These are phyloP conservation scores for Chrysomela aeneicollis DNA, from an alignment of 2,888 invertebrate species.

Conservation along the genomic window DNA sequence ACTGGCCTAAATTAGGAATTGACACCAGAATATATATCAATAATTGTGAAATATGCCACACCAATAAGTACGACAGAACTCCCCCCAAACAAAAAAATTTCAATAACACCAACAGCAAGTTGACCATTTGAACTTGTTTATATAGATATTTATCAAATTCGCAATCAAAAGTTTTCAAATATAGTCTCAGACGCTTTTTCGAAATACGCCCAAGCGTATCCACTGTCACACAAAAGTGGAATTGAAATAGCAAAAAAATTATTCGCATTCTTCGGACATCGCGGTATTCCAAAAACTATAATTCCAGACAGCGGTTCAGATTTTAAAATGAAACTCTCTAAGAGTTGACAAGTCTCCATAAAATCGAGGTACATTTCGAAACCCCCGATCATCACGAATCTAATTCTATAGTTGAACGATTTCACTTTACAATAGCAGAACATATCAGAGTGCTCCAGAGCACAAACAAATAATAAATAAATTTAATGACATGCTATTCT, in stretches of 20 bases:
- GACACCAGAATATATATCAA: slow-evolving; percentile 1
- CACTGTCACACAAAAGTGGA: neutral
- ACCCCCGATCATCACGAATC: slow-evolving; percentile 8
- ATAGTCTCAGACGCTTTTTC: neutral
- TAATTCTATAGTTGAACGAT: slow-evolving; percentile 1
- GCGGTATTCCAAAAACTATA: neutral
- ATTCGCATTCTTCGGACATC: neutral
- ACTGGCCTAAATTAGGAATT: slow-evolving; percentile 5
- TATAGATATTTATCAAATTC: slow-evolving; percentile 8
- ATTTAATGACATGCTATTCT: neutral
- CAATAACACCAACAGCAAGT: slow-evolving; percentile 9
- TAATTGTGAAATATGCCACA: neutral
- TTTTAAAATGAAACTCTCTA: neutral
- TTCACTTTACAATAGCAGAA: neutral
- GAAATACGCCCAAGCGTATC: slow-evolving; percentile 7
- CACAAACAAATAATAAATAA: no score
- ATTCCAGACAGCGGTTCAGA: neutral
- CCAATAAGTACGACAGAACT: slow-evolving; percentile 7
- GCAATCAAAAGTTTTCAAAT: neutral
- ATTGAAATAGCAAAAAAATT: slow-evolving; percentile 2
- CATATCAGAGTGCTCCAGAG: neutral
- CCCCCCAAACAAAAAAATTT: slow-evolving; percentile 6
- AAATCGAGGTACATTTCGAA: slow-evolving; percentile 5
- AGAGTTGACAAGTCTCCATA: neutral
- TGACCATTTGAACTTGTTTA: neutral